These are phyloP conservation scores for Megalops atlanticus DNA, from an alignment of 2,113 vertebrate genomes.

Conservation along the genomic window DNA sequence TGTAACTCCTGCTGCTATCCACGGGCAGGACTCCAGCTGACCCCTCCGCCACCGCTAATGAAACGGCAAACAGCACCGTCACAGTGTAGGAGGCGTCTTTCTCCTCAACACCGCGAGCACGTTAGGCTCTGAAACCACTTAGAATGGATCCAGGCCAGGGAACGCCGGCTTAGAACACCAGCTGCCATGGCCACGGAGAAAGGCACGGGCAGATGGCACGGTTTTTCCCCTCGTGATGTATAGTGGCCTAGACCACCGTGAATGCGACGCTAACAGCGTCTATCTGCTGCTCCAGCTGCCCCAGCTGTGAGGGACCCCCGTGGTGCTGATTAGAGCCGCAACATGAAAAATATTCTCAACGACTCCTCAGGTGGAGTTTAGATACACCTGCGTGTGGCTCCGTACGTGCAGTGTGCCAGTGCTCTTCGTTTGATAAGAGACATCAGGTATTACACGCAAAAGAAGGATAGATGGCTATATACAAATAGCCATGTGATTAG, in stretches of 20 bases:
- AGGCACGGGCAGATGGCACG: slow-evolving; percentile 41
- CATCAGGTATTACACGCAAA: too few relatives aligned
- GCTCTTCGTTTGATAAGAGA: too few relatives aligned
- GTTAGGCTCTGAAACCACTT: not conserved
- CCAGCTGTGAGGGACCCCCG: slow-evolving; percentile 1
- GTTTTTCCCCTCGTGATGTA: not conserved
- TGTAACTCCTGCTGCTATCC: not conserved
- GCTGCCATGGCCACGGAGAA: not conserved
- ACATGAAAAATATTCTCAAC: not conserved
- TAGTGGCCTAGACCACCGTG: slow-evolving; percentile 20
- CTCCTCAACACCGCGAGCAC: not conserved
- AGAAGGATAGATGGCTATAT: too few relatives aligned
- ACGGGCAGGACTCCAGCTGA: not conserved
- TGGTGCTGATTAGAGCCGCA: too few relatives aligned
- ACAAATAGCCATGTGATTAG: not conserved
- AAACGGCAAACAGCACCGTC: not conserved
- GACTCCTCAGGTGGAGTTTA: not conserved
- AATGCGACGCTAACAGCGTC: slow-evolving; percentile 7
- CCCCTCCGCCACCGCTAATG: too few relatives aligned
- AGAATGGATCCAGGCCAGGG: not conserved
- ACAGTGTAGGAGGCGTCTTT: not conserved
- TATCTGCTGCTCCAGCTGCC: slow-evolving; percentile 26
- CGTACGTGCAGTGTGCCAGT: too few relatives aligned
- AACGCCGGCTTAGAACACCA: not conserved
- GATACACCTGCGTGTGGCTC: not conserved